phyloP scores from a whole-genome alignment of 2,888 invertebrate genomes.

The Pammene fasciana region DNA sequence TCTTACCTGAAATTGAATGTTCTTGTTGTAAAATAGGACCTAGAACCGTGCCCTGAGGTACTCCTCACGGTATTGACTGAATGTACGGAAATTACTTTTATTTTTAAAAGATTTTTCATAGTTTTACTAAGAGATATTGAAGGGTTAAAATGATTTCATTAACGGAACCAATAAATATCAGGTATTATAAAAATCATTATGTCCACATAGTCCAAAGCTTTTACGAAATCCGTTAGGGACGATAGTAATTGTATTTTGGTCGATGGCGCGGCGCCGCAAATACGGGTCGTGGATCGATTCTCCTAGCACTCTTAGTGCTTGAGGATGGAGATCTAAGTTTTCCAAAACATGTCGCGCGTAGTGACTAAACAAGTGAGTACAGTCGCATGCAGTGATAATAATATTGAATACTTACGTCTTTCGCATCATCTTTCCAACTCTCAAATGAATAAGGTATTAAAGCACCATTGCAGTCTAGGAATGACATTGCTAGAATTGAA shows the following conservation, averaged over 20 bases:
- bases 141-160: neutral
- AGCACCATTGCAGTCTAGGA: slow-evolving; percentile 97
- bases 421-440: slow-evolving; percentile 95
- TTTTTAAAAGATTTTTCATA: neutral
- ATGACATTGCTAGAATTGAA: slow-evolving; percentile 96
- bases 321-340: too few relatives aligned
- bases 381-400: too few relatives aligned
- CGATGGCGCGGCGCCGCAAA: too few relatives aligned
- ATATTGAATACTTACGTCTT: slow-evolving; percentile 77
- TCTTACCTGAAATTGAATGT: slow-evolving; percentile 53
- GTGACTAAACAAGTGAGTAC: too few relatives aligned
- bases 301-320: too few relatives aligned
- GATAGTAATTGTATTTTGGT: too few relatives aligned
- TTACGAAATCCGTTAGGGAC: too few relatives aligned
- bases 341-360: too few relatives aligned
- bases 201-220: slow-evolving; percentile 4
- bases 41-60: slow-evolving; percentile 6
- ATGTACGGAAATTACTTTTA: neutral
- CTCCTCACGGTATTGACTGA: neutral
- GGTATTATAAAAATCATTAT: neutral
- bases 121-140: neutral
- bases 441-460: slow-evolving; percentile 95
- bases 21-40: neutral
- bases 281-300: too few relatives aligned
- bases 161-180: neutral